These are phyloP conservation scores for Rhopilema esculentum DNA, from an alignment of 30 jellyfish, hydroid and myxozoan species.

Conservation along the genomic window DNA sequence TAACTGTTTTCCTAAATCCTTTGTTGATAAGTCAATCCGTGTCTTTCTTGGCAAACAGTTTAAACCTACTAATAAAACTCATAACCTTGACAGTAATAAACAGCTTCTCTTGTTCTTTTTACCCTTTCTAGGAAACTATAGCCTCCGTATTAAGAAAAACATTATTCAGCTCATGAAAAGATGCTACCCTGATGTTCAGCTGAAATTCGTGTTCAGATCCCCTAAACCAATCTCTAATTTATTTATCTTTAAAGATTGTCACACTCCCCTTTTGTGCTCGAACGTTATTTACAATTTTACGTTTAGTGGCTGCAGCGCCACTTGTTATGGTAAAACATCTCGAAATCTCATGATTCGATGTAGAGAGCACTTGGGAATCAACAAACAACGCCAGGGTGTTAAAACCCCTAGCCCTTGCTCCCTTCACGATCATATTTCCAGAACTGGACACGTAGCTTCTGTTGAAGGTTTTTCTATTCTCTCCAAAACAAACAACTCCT, in stretches of 20 bases:
- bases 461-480: no score
- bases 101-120: no score
- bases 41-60: no score
- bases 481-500: no score
- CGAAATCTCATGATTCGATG: no score
- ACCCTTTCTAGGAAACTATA: background rate
- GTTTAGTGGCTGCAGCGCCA: constrained; percentile 62
- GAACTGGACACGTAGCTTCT: background rate
- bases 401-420: constrained; percentile 10
- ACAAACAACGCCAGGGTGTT: constrained; percentile 19
- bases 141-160: constrained; percentile 16
- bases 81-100: no score
- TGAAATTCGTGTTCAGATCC: constrained; percentile 12
- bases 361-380: background rate
- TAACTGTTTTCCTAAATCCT: no score
- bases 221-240: constrained; percentile 15
- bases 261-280: constrained; percentile 18
- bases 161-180: constrained; percentile 1
- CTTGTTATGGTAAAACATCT: constrained; percentile 59
- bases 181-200: constrained; percentile 29
- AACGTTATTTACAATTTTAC: constrained; percentile 17
- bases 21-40: no score
- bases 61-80: no score
- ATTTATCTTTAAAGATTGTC: constrained; percentile 30
- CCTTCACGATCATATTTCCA: background rate